Base-by-base conservation (phyloP, 2,888 invertebrate genomes). In the Idaea dimidiata region DNA sequence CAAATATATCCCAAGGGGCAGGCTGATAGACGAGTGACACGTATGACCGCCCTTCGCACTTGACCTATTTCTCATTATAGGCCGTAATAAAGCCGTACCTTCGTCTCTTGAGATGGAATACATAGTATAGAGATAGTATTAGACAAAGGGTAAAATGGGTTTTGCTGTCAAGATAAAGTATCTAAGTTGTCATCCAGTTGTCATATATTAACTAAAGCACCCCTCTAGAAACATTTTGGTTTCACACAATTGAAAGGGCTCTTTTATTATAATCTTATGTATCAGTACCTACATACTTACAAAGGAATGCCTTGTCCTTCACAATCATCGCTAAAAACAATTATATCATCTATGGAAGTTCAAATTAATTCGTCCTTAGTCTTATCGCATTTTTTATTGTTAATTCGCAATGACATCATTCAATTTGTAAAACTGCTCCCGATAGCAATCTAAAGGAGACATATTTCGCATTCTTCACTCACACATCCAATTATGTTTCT, bases 21-120 rank as follows among this genome's bases (percentile, higher is more conserved):
- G 14, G 43, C 43, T 43, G 43, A 43, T 43, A 43, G 43, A 43
- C 5, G 43, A 43, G 43, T 10, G 43, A 43, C 43, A 43, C 43
- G 43, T 43, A 43, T 43, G 43, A 43, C 43, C 43, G 43, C 43
- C 43, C 43, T 43, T 43, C 43, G 43, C 43, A 43, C 43, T 43
- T 43, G 43, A 43, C 43, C 43, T 43, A 43, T 43, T 43, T 43
- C 43, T 43, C 43, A 43, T 43, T 43, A 43, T 43, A 43, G 43
- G 10, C 10, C 43, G 43, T 43, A 43, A 43, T 43, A 43, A 0
- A 10, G 10, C 43, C 43, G 43, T 43, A 43, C 43, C 43, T 43
- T 5, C 33, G 6, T 43, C 43, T 43, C 14, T 7, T 43, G 43
- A 43, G 10, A 43, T 43, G 43, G 43, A 43, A 43, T 43, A 43